phyloP scores from a whole-genome alignment of 53 echinoderm and acorn worm species.

The Hippasteria phrygiana region DNA sequence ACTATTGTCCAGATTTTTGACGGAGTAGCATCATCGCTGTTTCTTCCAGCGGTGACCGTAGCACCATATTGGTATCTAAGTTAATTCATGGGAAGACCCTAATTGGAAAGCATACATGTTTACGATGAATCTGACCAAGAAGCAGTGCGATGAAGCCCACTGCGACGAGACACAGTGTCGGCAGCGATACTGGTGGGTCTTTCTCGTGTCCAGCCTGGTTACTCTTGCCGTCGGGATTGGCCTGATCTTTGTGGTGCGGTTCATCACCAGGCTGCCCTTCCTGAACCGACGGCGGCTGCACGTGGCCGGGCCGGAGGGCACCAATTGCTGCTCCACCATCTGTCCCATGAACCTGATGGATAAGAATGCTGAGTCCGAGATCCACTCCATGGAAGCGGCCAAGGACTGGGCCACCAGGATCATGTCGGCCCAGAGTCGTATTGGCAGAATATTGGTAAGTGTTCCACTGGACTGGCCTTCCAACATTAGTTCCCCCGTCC shows the following conservation, averaged over 20 bases:
- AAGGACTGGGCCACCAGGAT: slow-evolving; percentile 46
- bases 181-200: slow-evolving; percentile 34
- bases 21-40: too few relatives aligned
- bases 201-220: slow-evolving; percentile 28
- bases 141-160: slow-evolving; percentile 31
- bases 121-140: slow-evolving; percentile 9
- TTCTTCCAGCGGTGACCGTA: neutral
- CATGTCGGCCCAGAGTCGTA: slow-evolving; percentile 54
- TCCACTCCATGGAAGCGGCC: slow-evolving; percentile 36
- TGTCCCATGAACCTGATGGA: slow-evolving; percentile 39
- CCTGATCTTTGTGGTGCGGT: slow-evolving; percentile 37
- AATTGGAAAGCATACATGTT: neutral
- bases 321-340: neutral
- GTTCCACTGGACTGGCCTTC: neutral
- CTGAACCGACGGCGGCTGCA: slow-evolving; percentile 38
- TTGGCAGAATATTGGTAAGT: slow-evolving; percentile 54
- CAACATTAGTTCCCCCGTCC: too few relatives aligned
- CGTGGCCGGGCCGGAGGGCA: neutral
- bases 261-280: slow-evolving; percentile 34
- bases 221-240: slow-evolving; percentile 3
- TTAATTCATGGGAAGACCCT: neutral
- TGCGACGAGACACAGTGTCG: slow-evolving; percentile 22
- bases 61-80: neutral
- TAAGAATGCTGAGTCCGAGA: slow-evolving; percentile 45
- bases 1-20: too few relatives aligned